phyloP scores from a whole-genome alignment of 2,888 invertebrate genomes.

The Ophion ellenae region DNA sequence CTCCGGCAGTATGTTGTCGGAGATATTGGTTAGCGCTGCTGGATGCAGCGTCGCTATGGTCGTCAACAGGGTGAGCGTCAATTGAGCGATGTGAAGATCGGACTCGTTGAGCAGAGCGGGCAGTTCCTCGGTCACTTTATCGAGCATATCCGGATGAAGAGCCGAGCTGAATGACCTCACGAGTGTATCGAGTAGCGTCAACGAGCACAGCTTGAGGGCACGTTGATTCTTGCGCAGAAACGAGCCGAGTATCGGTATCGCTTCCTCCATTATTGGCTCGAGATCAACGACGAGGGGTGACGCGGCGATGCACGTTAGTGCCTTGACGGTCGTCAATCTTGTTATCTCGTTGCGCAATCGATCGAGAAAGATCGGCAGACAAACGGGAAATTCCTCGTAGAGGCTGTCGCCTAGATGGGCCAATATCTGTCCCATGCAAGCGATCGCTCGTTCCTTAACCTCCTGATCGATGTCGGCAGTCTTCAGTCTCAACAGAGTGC shows the following conservation, averaged over 20 bases:
- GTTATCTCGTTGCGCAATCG: constrained; percentile 98
- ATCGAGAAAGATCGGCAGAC: constrained; percentile 97
- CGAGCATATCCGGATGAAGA: constrained; percentile 89
- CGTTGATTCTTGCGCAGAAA: constrained; percentile 98
- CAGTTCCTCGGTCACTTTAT: constrained; percentile 93
- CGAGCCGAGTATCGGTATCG: constrained; percentile 95
- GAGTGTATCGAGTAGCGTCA: constrained; percentile 95
- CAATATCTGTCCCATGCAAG: constrained; percentile 97
- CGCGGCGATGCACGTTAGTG: constrained; percentile 96
- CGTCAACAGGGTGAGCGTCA: constrained; percentile 92
- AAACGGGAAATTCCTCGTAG: constrained; percentile 91
- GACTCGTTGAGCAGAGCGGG: constrained; percentile 96
- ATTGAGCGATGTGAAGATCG: constrained; percentile 98
- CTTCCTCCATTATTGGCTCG: constrained; percentile 92
- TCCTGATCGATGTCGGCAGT: constrained; percentile 99
- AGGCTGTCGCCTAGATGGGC: constrained; percentile 96
- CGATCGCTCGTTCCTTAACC: constrained; percentile 98
- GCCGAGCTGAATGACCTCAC: constrained; percentile 93
- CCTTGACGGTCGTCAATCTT: constrained; percentile 97
- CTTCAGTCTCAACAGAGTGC: constrained; percentile 93
- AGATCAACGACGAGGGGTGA: constrained; percentile 94
- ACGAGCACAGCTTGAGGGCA: constrained; percentile 95
- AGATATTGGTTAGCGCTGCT: constrained; percentile 89
- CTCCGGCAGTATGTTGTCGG: constrained; percentile 92
- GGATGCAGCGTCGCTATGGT: constrained; percentile 92